A percentile compares a stretch with the other conserved stretches of the same genome.
These are phyloP conservation scores for Mus minutoides DNA, from an alignment of 2,797 vertebrate genomes.

Conservation along the genomic window DNA sequence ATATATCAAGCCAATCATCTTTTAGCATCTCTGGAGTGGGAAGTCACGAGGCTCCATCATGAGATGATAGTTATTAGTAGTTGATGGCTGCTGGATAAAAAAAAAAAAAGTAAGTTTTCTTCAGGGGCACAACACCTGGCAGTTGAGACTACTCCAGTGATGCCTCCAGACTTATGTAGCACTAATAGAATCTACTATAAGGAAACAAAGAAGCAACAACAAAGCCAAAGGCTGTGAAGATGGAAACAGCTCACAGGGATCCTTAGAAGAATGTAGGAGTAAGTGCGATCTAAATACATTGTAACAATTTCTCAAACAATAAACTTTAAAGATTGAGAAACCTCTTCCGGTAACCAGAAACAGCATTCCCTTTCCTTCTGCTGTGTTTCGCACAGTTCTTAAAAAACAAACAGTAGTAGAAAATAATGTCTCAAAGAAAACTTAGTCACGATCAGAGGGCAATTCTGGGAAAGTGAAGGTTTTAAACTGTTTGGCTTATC, in stretches of 20 bases:
- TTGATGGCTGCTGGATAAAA: neutral
- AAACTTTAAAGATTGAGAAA: neutral
- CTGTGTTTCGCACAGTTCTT: constrained; percentile 9
- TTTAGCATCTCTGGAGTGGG: neutral
- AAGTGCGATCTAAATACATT: neutral
- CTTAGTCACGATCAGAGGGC: neutral
- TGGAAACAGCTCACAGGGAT: neutral
- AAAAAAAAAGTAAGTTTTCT: neutral
- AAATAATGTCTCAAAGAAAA: constrained; percentile 53
- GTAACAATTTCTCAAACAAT: neutral
- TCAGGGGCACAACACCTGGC: neutral
- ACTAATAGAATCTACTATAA: neutral
- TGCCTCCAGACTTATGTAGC: neutral
- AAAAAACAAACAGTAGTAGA: neutral
- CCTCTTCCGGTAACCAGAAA: constrained; percentile 4
- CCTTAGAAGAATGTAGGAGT: too few relatives aligned
- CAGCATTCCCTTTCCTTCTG: constrained; percentile 21
- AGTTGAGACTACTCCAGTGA: neutral
- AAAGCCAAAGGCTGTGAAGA: too few relatives aligned
- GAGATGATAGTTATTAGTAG: neutral
- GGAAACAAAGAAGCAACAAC: neutral
- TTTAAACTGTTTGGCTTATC: constrained; percentile 42
- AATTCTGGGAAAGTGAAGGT: constrained; percentile 51
- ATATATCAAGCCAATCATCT: neutral
- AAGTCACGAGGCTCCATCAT: neutral